Base-by-base conservation (phyloP, 2,888 invertebrate species). In the Eubasilissa splendida region DNA sequence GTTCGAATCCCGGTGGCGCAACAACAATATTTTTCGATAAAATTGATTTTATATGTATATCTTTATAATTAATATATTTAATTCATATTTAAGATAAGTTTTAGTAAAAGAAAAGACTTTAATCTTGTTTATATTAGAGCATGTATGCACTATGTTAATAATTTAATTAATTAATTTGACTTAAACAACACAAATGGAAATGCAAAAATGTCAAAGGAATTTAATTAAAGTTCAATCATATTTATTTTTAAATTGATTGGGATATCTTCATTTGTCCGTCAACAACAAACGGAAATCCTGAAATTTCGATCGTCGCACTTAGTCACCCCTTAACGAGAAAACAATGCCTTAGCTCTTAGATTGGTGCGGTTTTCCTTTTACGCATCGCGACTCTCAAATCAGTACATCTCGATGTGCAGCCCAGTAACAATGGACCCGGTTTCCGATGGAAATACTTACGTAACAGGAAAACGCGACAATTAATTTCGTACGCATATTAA, bases 381-480 rank as follows among this genome's bases (percentile, higher is more conserved):
- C 14, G 50, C 68, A 12, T 68, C 50, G 50, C 52, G 14, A 68
- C 68, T 63, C 12, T 63, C 42, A 33, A 63, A 63, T 63, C 63
- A 31, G 63, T 63, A 33, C 42, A 33, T 33, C 31, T 63, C 42
- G 31, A 68, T 14, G 14, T 50, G 12, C 14, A 50, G 10, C 10
- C n/a, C 68, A 9, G 52, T 50, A n/a, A 68, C 68, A 68, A 68
- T 68, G 68, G 50, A 68, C 68, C 68, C 22, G 50, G 68, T 68
- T 68, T 68, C 68, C 68, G 68, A 12, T 68, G 68, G 50, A 68
- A 50, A 68, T 68, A 68, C 68, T 68, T 68, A n/a, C 68, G 50
- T 68, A 68, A 68, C 63, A 63, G 68, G 68, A 68, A 68, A 68
- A 68, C n/a, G 50, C 68, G 14, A 68, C 68, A 50, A 52, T 14